Conservation (phyloP, 2,797 vertebrate genomes). For the Otolemur crassicaudatus region DNA sequence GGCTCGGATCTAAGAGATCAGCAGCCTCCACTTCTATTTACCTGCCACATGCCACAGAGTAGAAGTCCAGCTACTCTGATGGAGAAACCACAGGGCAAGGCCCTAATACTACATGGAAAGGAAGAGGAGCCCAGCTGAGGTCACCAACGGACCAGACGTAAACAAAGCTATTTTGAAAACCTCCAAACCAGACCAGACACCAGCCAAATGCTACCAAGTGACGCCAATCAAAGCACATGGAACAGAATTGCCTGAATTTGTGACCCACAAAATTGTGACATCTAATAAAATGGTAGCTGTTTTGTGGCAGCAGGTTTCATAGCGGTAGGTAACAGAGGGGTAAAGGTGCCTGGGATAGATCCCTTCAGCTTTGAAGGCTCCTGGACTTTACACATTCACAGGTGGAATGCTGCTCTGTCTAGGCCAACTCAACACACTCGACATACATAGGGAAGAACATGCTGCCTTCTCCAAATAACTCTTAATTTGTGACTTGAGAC, state of each 20-base stretch:
- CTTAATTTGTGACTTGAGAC: constrained; percentile 57
- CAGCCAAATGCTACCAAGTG: background rate
- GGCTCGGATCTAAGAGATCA: background rate
- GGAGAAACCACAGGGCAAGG: background rate
- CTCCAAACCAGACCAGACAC: background rate
- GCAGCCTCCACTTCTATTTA: background rate
- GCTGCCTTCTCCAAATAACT: constrained; percentile 58
- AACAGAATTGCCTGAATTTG: background rate
- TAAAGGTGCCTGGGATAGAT: background rate
- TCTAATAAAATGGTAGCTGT: background rate
- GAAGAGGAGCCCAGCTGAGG: background rate
- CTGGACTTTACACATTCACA: background rate
- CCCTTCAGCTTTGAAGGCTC: background rate
- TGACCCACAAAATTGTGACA: background rate
- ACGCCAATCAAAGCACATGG: background rate
- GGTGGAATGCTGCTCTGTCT: background rate
- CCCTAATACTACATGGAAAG: background rate
- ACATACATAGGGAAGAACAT: background rate
- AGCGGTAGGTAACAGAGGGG: background rate
- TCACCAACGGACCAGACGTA: background rate
- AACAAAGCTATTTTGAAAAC: background rate
- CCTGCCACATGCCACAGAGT: background rate
- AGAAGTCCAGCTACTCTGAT: background rate
- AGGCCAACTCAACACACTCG: background rate
- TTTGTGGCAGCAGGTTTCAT: background rate